Conservation (phyloP, 2,797 vertebrate species). For the Salmo trutta region DNA sequence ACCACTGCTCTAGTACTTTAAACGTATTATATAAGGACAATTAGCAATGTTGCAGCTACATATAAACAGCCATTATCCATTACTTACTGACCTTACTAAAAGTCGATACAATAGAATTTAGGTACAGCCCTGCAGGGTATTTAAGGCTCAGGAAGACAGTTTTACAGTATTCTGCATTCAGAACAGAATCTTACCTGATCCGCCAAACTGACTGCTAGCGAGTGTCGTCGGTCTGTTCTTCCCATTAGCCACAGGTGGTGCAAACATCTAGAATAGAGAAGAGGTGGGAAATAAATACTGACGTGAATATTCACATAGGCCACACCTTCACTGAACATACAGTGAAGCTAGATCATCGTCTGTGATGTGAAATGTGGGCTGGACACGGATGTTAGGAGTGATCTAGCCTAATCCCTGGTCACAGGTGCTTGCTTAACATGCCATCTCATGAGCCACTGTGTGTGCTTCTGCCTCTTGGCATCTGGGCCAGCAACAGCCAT, state of each 20-base stretch:
- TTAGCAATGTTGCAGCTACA: no score
- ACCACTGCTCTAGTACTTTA: background rate
- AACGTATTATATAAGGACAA: background rate
- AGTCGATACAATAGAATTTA: background rate
- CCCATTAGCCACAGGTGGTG: conserved; percentile 93
- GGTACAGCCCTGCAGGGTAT: background rate
- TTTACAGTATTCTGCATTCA: background rate
- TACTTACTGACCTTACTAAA: background rate
- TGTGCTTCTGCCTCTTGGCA: conserved; percentile 1
- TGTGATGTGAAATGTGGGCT: background rate
- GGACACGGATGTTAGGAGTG: background rate
- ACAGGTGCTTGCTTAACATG: conserved; percentile 5
- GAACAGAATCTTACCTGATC: conserved; percentile 82
- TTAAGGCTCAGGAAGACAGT: background rate
- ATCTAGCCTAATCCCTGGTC: background rate
- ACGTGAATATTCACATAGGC: conserved; percentile 1
- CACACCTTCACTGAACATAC: background rate
- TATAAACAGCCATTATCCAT: background rate
- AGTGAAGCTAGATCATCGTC: background rate
- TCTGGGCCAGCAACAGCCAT: background rate
- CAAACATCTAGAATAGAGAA: conserved; percentile 92
- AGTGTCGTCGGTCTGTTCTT: conserved; percentile 95
- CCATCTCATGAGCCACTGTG: background rate
- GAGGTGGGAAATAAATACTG: conserved; percentile 32
- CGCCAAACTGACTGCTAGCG: conserved; percentile 90